Conservation (phyloP, 2,888 invertebrate species). For the Amphiduros pacificus region DNA sequence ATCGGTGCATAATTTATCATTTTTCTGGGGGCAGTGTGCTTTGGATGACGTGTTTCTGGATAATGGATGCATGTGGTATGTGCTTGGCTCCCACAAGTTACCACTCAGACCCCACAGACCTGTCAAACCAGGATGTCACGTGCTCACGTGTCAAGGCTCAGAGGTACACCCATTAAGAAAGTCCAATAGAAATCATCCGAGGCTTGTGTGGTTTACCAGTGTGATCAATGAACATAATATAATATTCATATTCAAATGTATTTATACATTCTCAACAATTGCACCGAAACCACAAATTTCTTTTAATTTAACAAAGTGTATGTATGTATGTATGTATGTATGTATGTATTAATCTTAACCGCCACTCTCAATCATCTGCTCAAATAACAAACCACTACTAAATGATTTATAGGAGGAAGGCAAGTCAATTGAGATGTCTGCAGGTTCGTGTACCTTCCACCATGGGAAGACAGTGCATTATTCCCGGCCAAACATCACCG, state of each 20-base stretch:
- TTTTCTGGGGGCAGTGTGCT: slow-evolving; percentile 24
- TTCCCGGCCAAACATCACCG: slow-evolving; percentile 27
- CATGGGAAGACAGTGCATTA: slow-evolving; percentile 31
- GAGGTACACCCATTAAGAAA: slow-evolving; percentile 18
- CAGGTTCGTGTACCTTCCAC: slow-evolving; percentile 29
- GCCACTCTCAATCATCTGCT: too few relatives aligned
- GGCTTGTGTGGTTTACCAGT: too few relatives aligned
- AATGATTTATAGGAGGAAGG: slow-evolving; percentile 22
- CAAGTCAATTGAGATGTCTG: slow-evolving; percentile 17
- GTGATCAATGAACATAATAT: too few relatives aligned
- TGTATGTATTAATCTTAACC: too few relatives aligned
- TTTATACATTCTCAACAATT: too few relatives aligned
- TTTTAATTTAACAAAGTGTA: too few relatives aligned
- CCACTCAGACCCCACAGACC: slow-evolving; percentile 21
- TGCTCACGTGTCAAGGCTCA: slow-evolving; percentile 22
- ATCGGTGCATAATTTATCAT: too few relatives aligned
- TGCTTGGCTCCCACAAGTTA: slow-evolving; percentile 32
- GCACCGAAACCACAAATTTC: too few relatives aligned
- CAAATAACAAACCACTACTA: too few relatives aligned
- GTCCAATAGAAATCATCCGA: too few relatives aligned
- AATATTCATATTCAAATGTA: too few relatives aligned
- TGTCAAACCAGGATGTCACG: slow-evolving; percentile 24
- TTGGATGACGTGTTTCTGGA: slow-evolving; percentile 44
- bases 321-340: too few relatives aligned
- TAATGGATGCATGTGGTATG: slow-evolving; percentile 45